Base-by-base conservation (phyloP, 2,113 vertebrate species). In the Rafetus swinhoei region DNA sequence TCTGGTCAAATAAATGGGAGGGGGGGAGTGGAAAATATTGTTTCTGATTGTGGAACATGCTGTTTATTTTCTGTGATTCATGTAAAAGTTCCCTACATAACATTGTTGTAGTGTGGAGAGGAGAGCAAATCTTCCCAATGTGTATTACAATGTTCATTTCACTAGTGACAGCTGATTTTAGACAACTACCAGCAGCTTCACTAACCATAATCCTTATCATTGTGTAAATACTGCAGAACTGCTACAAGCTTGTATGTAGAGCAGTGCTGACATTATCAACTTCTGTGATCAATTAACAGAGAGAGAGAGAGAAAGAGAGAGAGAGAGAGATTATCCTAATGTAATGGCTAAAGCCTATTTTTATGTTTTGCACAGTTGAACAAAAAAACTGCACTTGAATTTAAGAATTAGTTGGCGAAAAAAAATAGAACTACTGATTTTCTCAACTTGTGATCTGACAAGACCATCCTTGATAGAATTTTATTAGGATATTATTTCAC, bases 401-500 rank as follows among this genome's bases (percentile, higher is more conserved):
- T 77, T 86, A 86, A 83, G 92, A 85, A 95, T 91, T 95, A 86
- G 84, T 1, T 54, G 65, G 59, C 25, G 55, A 92, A 97, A 95
- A 95, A 92, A 97, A 95, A 89, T 52, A 72, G 79, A 96, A 76
- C 62, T 60, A 82, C 79, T 77, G 86, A 84, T 86, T 88, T 95
- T 92, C 91, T 82, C 74, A 27, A 35, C 81, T 9, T 56, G 56
- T 84, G 62, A 96, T 95, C 81, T 90, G 77, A 85, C 84, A 86
- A 95, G 87, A 35, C 77, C 79, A 89, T 80, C 54, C 54, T 72
- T 90, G 81, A 50, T 56, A 90, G 88, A 89, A 86, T 92, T 93
- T 90, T 85, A 95, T 94, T 90, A 95, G 72, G 74, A 85, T 97
- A 93, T 91, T 84, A 88, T 96, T 97, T 97, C 92, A 79, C 94